Evolutionary conservation across 2,113 vertebrate species (phyloP).

Genomic region (Heterotilapia buettikoferi): DNA sequence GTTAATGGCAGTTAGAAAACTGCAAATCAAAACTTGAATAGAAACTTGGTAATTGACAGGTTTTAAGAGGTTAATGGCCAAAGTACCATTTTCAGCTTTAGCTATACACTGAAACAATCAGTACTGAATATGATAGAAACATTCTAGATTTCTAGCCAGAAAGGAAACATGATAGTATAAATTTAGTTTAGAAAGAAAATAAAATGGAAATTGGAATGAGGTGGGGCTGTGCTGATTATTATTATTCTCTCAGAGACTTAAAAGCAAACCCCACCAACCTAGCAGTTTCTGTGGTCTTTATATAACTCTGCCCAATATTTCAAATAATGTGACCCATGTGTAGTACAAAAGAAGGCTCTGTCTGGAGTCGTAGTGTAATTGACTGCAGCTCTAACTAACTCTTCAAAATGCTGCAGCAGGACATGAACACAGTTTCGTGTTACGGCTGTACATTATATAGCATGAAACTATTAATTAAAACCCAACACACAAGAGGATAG

Average conservation of each 20-base stretch:
- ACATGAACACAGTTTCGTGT: not conserved
- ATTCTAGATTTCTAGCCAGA: not conserved
- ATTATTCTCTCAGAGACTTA: not conserved
- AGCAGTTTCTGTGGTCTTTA: not conserved
- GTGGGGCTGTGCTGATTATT: not conserved
- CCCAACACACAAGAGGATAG: not conserved
- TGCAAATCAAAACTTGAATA: not conserved
- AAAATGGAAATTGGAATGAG: not conserved
- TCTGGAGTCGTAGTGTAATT: not conserved
- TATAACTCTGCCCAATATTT: not conserved
- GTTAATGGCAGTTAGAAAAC: not conserved
- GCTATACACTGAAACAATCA: not conserved
- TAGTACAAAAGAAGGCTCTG: not conserved
- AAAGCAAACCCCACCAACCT: not conserved
- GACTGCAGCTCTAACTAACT: conserved; percentile 12
- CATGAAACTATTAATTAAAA: conserved; percentile 50
- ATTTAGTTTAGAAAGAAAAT: not conserved
- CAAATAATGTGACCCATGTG: not conserved
- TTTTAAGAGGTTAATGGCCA: not conserved
- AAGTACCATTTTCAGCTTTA: not conserved
- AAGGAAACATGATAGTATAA: not conserved
- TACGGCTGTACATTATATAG: not conserved
- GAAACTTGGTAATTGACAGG: not conserved
- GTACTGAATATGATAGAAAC: not conserved
- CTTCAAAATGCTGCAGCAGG: not conserved